Conservation (phyloP, 2,113 vertebrate genomes). For the Macquaria ambigua region DNA sequence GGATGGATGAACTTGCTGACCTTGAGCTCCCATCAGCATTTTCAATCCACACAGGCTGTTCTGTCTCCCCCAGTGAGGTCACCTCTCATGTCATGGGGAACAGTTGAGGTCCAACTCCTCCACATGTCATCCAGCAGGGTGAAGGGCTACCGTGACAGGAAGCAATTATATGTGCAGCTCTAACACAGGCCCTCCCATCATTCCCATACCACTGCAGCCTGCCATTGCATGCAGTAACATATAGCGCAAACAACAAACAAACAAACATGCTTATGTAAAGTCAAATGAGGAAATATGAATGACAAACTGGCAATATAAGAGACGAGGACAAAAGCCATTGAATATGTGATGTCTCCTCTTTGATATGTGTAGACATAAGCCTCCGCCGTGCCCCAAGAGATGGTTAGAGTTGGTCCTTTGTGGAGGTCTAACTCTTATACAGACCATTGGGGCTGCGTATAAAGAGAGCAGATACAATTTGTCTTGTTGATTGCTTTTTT, state of each 20-base stretch:
- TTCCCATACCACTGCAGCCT: conserved; percentile 6
- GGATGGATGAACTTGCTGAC: conserved; percentile 74
- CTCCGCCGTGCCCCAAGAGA: neutral
- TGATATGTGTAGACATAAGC: conserved; percentile 19
- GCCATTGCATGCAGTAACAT: conserved; percentile 18
- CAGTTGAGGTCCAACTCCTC: conserved; percentile 56
- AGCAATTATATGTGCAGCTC: conserved; percentile 63
- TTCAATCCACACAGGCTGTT: conserved; percentile 58
- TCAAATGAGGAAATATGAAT: neutral
- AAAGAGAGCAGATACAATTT: conserved; percentile 47
- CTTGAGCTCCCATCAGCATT: conserved; percentile 76
- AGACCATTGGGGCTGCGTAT: conserved; percentile 24
- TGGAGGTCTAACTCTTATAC: conserved; percentile 7
- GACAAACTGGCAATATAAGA: neutral
- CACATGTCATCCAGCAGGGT: conserved; percentile 68
- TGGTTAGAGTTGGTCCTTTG: conserved; percentile 28
- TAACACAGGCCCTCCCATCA: conserved; percentile 34
- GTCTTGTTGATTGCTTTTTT: conserved; percentile 46
- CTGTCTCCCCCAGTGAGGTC: conserved; percentile 61
- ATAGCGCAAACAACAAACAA: neutral
- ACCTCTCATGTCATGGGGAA: conserved; percentile 67
- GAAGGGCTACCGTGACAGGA: conserved; percentile 66
- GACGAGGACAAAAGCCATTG: neutral
- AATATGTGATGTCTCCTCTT: conserved; percentile 25
- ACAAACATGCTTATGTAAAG: conserved; percentile 37